Evolutionary conservation across 2,113 vertebrate genomes (phyloP).

Genomic region (Semnopithecus entellus): DNA sequence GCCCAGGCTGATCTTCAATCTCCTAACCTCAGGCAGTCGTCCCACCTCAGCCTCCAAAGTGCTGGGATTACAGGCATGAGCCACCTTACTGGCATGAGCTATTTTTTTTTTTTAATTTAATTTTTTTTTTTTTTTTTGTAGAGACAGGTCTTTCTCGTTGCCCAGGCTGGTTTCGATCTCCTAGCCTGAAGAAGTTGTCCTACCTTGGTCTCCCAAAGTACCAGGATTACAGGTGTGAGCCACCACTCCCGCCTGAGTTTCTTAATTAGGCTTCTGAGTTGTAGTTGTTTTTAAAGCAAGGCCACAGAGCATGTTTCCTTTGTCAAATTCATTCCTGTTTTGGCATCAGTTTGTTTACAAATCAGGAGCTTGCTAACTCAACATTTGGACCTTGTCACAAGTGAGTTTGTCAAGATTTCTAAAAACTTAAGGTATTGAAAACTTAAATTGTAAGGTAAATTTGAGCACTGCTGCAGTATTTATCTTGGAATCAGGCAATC

Average conservation of each 20-base stretch:
- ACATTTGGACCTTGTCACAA: background rate
- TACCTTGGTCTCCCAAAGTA: too few species aligned
- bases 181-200: too few species aligned
- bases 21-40: too few species aligned
- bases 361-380: background rate
- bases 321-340: background rate
- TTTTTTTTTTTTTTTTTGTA: too few species aligned
- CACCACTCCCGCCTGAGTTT: background rate
- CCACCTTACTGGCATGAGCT: too few species aligned
- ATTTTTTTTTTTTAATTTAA: too few species aligned
- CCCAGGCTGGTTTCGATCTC: too few species aligned
- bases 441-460: conserved; percentile 13
- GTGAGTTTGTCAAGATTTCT: background rate
- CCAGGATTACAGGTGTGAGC: too few species aligned
- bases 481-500: background rate
- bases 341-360: background rate
- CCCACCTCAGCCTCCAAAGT: too few species aligned
- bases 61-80: too few species aligned
- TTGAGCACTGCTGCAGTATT: background rate
- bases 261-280: background rate
- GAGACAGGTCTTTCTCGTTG: too few species aligned
- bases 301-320: background rate
- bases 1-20: too few species aligned
- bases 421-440: background rate
- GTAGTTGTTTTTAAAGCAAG: conserved; percentile 27